These are phyloP conservation scores for Helostoma temminkii DNA, from an alignment of 2,797 vertebrate genomes.

Conservation along the genomic window DNA sequence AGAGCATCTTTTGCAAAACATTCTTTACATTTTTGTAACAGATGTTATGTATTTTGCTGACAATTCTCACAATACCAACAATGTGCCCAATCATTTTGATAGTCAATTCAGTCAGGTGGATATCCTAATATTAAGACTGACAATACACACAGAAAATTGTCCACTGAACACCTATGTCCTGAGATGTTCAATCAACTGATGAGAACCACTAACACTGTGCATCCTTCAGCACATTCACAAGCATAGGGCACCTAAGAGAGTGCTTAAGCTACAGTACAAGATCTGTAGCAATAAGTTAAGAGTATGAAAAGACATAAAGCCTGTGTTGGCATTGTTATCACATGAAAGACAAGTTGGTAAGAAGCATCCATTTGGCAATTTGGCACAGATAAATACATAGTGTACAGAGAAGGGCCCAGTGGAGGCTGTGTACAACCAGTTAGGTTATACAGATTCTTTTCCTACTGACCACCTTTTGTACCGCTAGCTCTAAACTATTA, in stretches of 20 bases:
- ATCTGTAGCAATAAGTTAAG: conserved; percentile 30
- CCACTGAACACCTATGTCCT: conserved; percentile 5
- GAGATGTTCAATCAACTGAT: conserved; percentile 26
- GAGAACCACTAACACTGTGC: conserved; percentile 38
- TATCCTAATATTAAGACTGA: conserved; percentile 1
- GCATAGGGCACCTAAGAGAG: conserved; percentile 24
- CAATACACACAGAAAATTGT: conserved; percentile 3
- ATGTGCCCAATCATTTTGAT: neutral
- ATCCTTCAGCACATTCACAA: conserved; percentile 58
- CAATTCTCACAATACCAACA: conserved; percentile 16
- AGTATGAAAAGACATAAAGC: conserved; percentile 34
- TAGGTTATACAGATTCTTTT: conserved; percentile 29
- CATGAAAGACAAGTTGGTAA: conserved; percentile 38
- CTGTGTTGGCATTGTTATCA: conserved; percentile 35
- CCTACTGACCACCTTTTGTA: conserved; percentile 47
- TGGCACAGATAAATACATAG: conserved; percentile 60
- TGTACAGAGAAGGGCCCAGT: conserved; percentile 21
- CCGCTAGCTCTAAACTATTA: conserved; percentile 41
- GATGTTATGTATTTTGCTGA: conserved; percentile 4
- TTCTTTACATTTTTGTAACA: neutral
- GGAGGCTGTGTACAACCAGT: conserved; percentile 25
- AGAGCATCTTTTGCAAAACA: conserved; percentile 16
- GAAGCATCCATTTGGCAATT: conserved; percentile 52
- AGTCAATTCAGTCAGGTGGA: conserved; percentile 14
- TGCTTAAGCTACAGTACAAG: conserved; percentile 52